Evolutionary conservation across 1,140 invertebrate genomes (phyloP), one percentile per base, ranked within the genome.

Genomic region (Penaeus japonicus): DNA sequence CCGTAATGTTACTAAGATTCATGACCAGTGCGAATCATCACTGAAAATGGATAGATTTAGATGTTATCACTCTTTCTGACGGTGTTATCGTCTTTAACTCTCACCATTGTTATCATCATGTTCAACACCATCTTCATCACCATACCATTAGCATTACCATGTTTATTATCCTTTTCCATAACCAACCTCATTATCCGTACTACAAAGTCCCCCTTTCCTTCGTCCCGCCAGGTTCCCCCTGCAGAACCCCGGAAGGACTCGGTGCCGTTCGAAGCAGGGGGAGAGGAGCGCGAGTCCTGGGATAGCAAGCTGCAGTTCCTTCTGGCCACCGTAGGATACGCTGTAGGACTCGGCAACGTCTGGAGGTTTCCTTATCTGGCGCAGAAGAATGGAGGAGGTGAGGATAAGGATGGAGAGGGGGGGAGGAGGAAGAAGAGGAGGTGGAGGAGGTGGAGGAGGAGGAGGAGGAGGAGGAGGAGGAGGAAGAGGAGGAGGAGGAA

Each of bases 301-400:
- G 97, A 98, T 92, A 97, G 96, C 92, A 98, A 98, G 92, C 92
- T 98, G 30, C 97, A 97, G 53, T 98, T 98, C 92, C 93, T 98
- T 2, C 92, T 98, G 81, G 97, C 97, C 0, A 97, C 97, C 15
- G 96, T 98, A 22, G 97, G 97, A 1, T 97, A 98, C 91, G 97
- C 97, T 20, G 97, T 98, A 0, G 97, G 97, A 0, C 93, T 99
- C 10, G 97, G 97, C 24, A 98, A 98, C 91, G 97, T 98, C 0
- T 98, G 97, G 97, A 94, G 96, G 90, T 97, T 97, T 93, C 96
- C 97, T 0, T 97, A 97, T 93, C 93, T 98, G 89, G 96, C 97
- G 0, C 97, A 98, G 92, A 97, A 98, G 92, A 98, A 98, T 91
- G 85, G 85, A 0, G 85, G 85, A 87, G 85, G 85, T 87, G 78